Conservation (phyloP, 2,797 vertebrate species). For the Fundulus diaphanus region DNA sequence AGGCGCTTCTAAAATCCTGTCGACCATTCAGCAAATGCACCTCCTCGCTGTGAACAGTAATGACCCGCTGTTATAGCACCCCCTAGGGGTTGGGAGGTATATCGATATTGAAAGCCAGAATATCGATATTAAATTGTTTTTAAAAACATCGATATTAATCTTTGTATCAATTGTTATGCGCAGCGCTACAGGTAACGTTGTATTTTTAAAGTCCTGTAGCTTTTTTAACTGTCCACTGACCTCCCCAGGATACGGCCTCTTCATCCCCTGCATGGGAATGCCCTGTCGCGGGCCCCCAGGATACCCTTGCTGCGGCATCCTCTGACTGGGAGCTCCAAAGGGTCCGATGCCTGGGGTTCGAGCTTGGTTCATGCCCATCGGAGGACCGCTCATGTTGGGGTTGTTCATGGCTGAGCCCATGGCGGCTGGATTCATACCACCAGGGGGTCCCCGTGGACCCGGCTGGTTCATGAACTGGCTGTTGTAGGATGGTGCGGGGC, state of each 20-base stretch:
- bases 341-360: constrained; percentile 93
- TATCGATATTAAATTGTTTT: too few species aligned
- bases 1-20: too few species aligned
- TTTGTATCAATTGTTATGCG: too few species aligned
- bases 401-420: constrained; percentile 93
- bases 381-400: constrained; percentile 94
- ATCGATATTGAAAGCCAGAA: too few species aligned
- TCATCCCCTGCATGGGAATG: constrained; percentile 94
- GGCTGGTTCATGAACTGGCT: constrained; percentile 99
- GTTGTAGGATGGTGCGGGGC: constrained; percentile 95
- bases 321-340: constrained; percentile 90
- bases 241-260: constrained; percentile 97
- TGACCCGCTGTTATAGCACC: too few species aligned
- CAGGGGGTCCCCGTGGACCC: constrained; percentile 92
- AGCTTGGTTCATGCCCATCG: constrained; percentile 95
- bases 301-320: constrained; percentile 97
- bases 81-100: too few species aligned
- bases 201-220: neutral
- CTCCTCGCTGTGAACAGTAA: too few species aligned
- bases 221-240: constrained; percentile 73
- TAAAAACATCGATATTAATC: too few species aligned
- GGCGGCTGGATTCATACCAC: constrained; percentile 92
- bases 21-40: too few species aligned
- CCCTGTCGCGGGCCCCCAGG: constrained; percentile 90
- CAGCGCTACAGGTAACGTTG: too few species aligned